These are phyloP conservation scores for Peromyscus californicus DNA, from an alignment of 2,113 vertebrate species.

Conservation along the genomic window DNA sequence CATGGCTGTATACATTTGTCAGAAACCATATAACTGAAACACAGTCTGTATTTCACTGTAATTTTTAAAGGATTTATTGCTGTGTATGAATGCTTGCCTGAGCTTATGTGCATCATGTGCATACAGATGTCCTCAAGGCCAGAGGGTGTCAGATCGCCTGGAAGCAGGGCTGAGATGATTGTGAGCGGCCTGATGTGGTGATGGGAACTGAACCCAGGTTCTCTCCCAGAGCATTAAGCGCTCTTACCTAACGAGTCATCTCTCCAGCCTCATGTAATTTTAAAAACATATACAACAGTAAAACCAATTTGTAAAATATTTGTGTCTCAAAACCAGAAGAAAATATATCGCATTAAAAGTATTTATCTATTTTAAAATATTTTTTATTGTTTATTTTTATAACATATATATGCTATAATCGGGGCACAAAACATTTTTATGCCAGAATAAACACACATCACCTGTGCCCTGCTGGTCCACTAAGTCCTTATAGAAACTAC, in stretches of 20 bases:
- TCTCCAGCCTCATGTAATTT: background rate
- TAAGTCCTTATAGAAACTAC: background rate
- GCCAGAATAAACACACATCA: background rate
- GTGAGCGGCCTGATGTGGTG: background rate
- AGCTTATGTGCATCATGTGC: background rate
- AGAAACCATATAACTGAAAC: background rate
- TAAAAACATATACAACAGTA: background rate
- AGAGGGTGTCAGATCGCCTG: background rate
- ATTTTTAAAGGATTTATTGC: background rate
- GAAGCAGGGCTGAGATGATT: background rate
- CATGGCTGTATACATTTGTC: background rate
- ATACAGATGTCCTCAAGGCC: background rate
- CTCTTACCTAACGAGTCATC: background rate
- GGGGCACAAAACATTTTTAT: background rate
- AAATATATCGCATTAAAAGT: slow-evolving; percentile 28
- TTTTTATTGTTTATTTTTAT: background rate
- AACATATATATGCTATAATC: background rate
- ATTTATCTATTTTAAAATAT: background rate
- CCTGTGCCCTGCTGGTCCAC: background rate
- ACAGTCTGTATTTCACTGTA: background rate
- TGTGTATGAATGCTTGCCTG: background rate
- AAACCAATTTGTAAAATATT: slow-evolving; percentile 20
- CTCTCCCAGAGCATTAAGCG: background rate
- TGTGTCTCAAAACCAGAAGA: background rate
- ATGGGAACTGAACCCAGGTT: background rate